These are phyloP conservation scores for Drosophila malerkotliana DNA, from an alignment of 1,140 invertebrate genomes.

Conservation along the genomic window DNA sequence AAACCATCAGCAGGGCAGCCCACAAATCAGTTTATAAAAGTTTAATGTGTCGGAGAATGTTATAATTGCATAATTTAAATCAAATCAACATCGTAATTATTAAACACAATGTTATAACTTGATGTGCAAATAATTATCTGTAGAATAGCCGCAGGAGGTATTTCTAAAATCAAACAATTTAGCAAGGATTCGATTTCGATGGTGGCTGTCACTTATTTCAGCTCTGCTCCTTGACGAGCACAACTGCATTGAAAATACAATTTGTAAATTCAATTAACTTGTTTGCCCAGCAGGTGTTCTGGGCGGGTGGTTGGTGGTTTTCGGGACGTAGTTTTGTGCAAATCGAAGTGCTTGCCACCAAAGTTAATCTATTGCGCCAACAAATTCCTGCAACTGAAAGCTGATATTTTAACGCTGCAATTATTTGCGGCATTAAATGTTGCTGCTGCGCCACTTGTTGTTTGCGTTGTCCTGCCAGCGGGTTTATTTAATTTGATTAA, in stretches of 20 bases:
- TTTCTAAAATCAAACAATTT: constrained; percentile 5
- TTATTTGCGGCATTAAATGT: constrained; percentile 10
- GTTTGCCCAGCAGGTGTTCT: constrained; percentile 40
- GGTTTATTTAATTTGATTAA: constrained; percentile 45
- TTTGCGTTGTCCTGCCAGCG: constrained; percentile 27
- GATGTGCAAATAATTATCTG: neutral
- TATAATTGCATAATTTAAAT: neutral
- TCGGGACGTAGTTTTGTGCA: neutral
- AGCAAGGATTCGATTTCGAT: neutral
- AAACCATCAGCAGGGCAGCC: too few relatives aligned
- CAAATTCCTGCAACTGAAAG: constrained; percentile 15
- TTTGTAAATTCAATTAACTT: constrained; percentile 71
- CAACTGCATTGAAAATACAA: constrained; percentile 28
- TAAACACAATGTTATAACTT: neutral
- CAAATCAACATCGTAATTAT: neutral
- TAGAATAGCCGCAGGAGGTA: constrained; percentile 2
- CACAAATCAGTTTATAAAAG: too few relatives aligned
- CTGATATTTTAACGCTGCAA: constrained; percentile 17
- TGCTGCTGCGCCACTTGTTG: neutral
- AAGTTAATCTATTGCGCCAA: constrained; percentile 21
- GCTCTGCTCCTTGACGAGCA: neutral
- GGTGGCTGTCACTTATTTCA: neutral
- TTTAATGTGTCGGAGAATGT: neutral
- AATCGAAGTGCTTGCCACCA: neutral
- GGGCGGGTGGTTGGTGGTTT: neutral